These are phyloP conservation scores for Etheostoma perlongum DNA, from an alignment of 2,797 vertebrate genomes.

Conservation along the genomic window DNA sequence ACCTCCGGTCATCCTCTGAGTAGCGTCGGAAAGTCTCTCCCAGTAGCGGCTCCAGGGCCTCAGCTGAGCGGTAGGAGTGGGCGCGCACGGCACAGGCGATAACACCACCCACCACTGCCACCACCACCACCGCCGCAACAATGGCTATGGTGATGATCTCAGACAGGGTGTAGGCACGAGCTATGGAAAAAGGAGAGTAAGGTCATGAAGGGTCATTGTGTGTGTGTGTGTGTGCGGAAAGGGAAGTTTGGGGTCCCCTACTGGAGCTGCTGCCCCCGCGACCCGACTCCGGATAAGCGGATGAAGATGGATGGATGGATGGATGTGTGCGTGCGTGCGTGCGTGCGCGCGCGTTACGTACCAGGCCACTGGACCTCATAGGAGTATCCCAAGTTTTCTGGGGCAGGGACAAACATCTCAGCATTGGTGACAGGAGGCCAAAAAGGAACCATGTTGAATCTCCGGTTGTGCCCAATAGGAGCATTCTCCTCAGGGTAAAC, in stretches of 20 bases:
- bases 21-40: conserved; percentile 90
- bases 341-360: conserved; percentile 72
- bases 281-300: no score
- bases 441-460: conserved; percentile 98
- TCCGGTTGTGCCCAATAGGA: conserved; percentile 95
- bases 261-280: no score
- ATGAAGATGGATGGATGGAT: no score
- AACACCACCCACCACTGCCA: conserved; percentile 85
- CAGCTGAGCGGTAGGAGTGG: conserved; percentile 80
- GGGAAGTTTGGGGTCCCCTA: no score
- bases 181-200: conserved; percentile 68
- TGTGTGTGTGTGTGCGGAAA: conserved; percentile 1
- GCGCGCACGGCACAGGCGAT: conserved; percentile 84
- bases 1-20: conserved; percentile 87
- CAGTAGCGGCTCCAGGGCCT: conserved; percentile 91
- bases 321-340: neutral
- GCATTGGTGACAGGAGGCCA: conserved; percentile 95
- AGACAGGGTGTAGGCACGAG: conserved; percentile 85
- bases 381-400: conserved; percentile 92
- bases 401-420: conserved; percentile 94
- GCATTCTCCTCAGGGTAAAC: conserved; percentile 93
- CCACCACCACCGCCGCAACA: conserved; percentile 87
- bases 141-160: conserved; percentile 93
- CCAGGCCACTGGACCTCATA: conserved; percentile 96
- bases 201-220: conserved; percentile 6